These are phyloP conservation scores for Actinernus sp. DNA, from an alignment of 92 coral and sea anemone genomes.

Conservation along the genomic window DNA sequence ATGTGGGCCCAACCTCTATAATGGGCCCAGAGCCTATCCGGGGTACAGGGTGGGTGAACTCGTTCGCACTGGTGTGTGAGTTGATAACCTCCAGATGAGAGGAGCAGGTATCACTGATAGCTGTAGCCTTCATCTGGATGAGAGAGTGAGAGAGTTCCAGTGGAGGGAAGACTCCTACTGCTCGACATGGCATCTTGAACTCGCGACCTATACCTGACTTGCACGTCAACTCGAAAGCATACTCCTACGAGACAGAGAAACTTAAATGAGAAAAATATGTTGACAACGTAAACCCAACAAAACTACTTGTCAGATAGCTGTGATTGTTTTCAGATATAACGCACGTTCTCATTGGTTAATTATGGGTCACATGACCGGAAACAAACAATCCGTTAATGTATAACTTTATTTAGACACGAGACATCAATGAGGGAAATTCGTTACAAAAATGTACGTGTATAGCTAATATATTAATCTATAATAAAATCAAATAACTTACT, in stretches of 20 bases:
- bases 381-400: no score
- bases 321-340: no score
- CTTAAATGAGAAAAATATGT: not conserved
- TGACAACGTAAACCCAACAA: no score
- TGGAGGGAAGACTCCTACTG: slow-evolving; percentile 93
- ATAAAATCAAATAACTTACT: no score
- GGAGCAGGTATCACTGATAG: slow-evolving; percentile 84
- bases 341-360: no score
- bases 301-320: no score
- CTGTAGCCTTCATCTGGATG: slow-evolving; percentile 93
- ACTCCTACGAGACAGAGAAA: slow-evolving; percentile 65
- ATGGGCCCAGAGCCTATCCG: slow-evolving; percentile 96
- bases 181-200: slow-evolving; percentile 90
- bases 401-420: no score
- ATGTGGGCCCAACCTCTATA: slow-evolving; percentile 95
- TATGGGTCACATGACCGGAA: no score
- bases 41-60: slow-evolving; percentile 98
- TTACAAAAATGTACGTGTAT: no score
- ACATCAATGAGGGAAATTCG: no score
- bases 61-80: slow-evolving; percentile 94
- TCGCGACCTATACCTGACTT: slow-evolving; percentile 98
- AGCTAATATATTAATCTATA: no score
- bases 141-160: slow-evolving; percentile 92
- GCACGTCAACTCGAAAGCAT: slow-evolving; percentile 87
- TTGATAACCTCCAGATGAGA: slow-evolving; percentile 87